phyloP scores from a whole-genome alignment of 2,888 invertebrate species.

The Asteroscopus sphinx region DNA sequence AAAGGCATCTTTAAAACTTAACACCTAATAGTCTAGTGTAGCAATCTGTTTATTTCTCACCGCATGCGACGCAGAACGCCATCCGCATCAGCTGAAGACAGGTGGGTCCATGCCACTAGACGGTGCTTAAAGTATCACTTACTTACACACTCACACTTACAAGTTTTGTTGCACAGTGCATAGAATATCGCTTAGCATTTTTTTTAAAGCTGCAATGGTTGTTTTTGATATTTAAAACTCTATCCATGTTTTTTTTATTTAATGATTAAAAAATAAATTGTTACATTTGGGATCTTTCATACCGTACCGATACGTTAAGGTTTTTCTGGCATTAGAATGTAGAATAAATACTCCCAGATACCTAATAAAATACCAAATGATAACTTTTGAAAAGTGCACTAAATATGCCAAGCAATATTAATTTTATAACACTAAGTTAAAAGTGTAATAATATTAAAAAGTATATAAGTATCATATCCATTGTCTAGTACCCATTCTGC shows the following conservation, averaged over 20 bases:
- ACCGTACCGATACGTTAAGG: no score
- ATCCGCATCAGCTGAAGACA: constrained; percentile 80
- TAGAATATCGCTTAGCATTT: constrained; percentile 29
- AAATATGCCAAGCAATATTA: constrained; percentile 33
- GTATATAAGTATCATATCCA: no score
- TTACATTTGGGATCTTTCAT: no score
- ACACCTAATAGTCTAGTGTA: constrained; percentile 66
- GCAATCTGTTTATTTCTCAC: constrained; percentile 72
- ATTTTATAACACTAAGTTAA: constrained; percentile 23
- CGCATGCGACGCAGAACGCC: constrained; percentile 83
- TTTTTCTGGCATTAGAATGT: no score
- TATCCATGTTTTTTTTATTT: no score
- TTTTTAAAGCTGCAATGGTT: no score
- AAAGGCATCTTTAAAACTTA: constrained; percentile 38
- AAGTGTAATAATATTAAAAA: no score
- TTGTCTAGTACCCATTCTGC: no score
- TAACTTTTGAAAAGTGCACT: background rate
- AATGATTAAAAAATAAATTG: no score
- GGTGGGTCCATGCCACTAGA: constrained; percentile 73
- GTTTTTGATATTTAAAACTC: no score
- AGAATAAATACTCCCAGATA: no score
- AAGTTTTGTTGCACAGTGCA: constrained; percentile 39
- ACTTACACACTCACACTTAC: constrained; percentile 4
- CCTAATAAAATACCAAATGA: no score
- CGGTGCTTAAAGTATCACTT: constrained; percentile 28